Conservation (phyloP, 2,113 vertebrate species). For the Cromileptes altivelis region DNA sequence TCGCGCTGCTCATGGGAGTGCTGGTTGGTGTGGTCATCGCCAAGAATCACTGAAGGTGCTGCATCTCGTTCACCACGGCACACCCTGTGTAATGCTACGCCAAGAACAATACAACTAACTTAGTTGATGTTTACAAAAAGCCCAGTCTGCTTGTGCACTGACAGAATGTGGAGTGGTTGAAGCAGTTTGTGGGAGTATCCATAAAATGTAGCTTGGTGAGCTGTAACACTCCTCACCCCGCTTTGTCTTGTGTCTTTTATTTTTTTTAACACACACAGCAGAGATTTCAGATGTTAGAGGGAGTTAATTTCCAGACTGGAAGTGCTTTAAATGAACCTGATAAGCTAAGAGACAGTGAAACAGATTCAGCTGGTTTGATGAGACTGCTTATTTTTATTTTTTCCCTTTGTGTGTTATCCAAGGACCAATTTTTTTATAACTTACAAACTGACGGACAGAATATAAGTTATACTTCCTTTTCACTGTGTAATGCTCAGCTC, state of each 20-base stretch:
- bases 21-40: constrained; percentile 56
- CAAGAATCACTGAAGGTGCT: constrained; percentile 65
- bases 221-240: constrained; percentile 38
- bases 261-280: constrained; percentile 51
- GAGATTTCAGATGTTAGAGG: constrained; percentile 38
- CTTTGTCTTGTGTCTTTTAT: constrained; percentile 52
- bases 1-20: constrained; percentile 63
- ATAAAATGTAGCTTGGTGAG: constrained; percentile 69
- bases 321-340: constrained; percentile 67
- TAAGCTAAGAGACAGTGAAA: constrained; percentile 67
- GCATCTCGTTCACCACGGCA: neutral
- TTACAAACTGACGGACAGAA: constrained; percentile 51
- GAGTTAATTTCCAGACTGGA: constrained; percentile 47
- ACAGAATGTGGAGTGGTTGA: constrained; percentile 48
- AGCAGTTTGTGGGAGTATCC: constrained; percentile 41
- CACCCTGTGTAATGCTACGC: constrained; percentile 40
- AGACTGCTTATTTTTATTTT: constrained; percentile 13
- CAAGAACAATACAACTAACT: constrained; percentile 36
- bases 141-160: constrained; percentile 72
- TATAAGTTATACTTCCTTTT: constrained; percentile 64
- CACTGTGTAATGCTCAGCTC: constrained; percentile 64
- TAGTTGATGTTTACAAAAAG: constrained; percentile 78
- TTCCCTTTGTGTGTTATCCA: constrained; percentile 38
- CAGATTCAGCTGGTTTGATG: constrained; percentile 43
- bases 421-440: constrained; percentile 65